These are phyloP conservation scores for Cotesia chilonis DNA, from an alignment of 1,140 invertebrate species.

Conservation along the genomic window DNA sequence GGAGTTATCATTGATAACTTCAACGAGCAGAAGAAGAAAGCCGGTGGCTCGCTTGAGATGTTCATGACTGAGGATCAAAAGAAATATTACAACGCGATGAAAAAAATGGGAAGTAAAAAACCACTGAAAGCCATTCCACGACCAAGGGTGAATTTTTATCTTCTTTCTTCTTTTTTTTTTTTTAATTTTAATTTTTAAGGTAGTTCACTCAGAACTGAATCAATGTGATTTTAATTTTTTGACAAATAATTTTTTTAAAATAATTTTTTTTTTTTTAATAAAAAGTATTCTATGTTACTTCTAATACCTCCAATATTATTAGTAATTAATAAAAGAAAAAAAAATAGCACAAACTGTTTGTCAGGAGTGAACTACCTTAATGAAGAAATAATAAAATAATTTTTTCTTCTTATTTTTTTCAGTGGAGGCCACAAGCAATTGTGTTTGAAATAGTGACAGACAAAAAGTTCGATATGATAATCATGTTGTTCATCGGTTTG, in stretches of 20 bases:
- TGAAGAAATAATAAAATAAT: slow-evolving; percentile 16
- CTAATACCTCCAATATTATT: too few relatives aligned
- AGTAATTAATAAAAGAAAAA: too few relatives aligned
- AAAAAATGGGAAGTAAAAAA: slow-evolving; percentile 98
- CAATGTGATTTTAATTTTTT: too few relatives aligned
- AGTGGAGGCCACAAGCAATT: slow-evolving; percentile 95
- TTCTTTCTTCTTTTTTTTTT: neutral
- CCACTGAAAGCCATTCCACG: slow-evolving; percentile 97
- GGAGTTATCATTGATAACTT: slow-evolving; percentile 99
- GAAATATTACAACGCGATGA: slow-evolving; percentile 99
- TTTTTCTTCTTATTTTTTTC: slow-evolving; percentile 44
- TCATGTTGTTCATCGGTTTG: slow-evolving; percentile 98
- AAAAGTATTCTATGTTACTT: too few relatives aligned
- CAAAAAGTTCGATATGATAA: slow-evolving; percentile 99
- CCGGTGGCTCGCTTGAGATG: slow-evolving; percentile 97
- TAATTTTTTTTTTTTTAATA: too few relatives aligned
- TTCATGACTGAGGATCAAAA: slow-evolving; percentile 99
- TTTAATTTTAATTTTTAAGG: too few relatives aligned
- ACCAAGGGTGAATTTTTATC: slow-evolving; percentile 78
- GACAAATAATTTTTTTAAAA: too few relatives aligned
- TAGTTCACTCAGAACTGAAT: too few relatives aligned
- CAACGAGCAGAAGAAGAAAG: slow-evolving; percentile 99
- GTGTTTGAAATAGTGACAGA: slow-evolving; percentile 97
- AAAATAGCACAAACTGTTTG: too few relatives aligned
- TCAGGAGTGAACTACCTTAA: too few relatives aligned